Base-by-base conservation (phyloP, 2,113 vertebrate genomes). In the Merops nubicus region DNA sequence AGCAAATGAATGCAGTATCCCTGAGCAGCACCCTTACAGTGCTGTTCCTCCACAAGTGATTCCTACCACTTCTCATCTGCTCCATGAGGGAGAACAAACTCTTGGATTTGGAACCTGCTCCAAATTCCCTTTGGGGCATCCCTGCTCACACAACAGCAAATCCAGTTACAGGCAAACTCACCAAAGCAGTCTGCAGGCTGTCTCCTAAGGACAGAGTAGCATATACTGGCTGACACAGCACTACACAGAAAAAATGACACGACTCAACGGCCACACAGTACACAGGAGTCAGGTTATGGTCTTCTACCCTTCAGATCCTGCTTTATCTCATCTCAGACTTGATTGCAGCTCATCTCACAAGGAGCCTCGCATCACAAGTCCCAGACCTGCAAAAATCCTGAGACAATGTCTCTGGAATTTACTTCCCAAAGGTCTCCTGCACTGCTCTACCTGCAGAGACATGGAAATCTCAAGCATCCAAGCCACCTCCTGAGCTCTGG, bases 201-300 rank as follows among this genome's bases (percentile, higher is more conserved):
- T 40, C 42, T 91, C 47, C 33, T 34, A 28, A 57, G 43, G 36
- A 68, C 23, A 62, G 15, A 42, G 16, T 5, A 57, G 28, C 36
- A 12, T 5, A 17, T 4, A 75, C 8, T 25, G 40, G 53, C 28
- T 40, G 29, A 36, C 63, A 20, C 62, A n/a, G 72, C n/a, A 45
- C 26, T 29, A 33, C 48, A 40, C 0, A 23, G 33, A n/a, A 45
- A 28, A 45, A 64, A 70, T 2, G n/a, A 21, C 0, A 1, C 3
- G 22, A 22, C n/a, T 69, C 12, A 3, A 9, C 10, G 31, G 62
- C 38, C 29, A n/a, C 7, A 3, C 38, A 8, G 51, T 6, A 72
- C 12, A n/a, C 31, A 38, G 40, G 11, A 77, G 59, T 8, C 11
- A 57, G 33, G 48, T 19, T 40, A 28, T 22, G 50, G 48, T 45